A percentile compares a stretch with the other conserved stretches of the same genome.
Evolutionary conservation across 2,113 vertebrate species (phyloP).

Genomic region (Argyrosomus japonicus): DNA sequence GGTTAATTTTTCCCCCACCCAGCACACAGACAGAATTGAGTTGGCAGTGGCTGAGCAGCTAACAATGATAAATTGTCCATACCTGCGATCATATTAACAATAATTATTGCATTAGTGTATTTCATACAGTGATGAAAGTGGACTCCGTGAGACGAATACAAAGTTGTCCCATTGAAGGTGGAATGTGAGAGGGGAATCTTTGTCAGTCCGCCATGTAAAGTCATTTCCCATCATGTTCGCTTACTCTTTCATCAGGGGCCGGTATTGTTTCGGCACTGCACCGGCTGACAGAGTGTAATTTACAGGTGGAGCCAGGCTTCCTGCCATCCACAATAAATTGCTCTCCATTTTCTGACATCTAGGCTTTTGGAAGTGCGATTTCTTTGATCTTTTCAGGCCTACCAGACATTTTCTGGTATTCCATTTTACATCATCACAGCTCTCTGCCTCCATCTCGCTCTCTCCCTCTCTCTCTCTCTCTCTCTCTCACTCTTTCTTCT

Average conservation of each 20-base stretch:
- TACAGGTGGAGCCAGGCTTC: slow-evolving; percentile 76
- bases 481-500: slow-evolving; percentile 55
- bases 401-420: slow-evolving; percentile 62
- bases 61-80: slow-evolving; percentile 66
- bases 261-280: slow-evolving; percentile 68
- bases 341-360: slow-evolving; percentile 79
- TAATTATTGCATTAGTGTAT: slow-evolving; percentile 65
- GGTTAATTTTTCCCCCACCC: slow-evolving; percentile 53
- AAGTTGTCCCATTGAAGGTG: slow-evolving; percentile 14
- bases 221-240: slow-evolving; percentile 59
- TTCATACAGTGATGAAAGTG: slow-evolving; percentile 40
- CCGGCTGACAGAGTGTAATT: slow-evolving; percentile 69
- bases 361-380: slow-evolving; percentile 75
- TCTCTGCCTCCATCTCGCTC: slow-evolving; percentile 38
- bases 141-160: slow-evolving; percentile 37
- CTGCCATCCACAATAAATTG: slow-evolving; percentile 78
- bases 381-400: slow-evolving; percentile 78
- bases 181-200: slow-evolving; percentile 30
- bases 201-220: slow-evolving; percentile 40
- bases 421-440: slow-evolving; percentile 63
- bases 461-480: slow-evolving; percentile 35
- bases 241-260: slow-evolving; percentile 67
- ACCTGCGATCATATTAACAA: slow-evolving; percentile 69
- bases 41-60: slow-evolving; percentile 54
- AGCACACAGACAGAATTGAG: slow-evolving; percentile 44